These are phyloP conservation scores for Microctenopoma lineatum DNA, from an alignment of 2,797 vertebrate genomes.

Conservation along the genomic window DNA sequence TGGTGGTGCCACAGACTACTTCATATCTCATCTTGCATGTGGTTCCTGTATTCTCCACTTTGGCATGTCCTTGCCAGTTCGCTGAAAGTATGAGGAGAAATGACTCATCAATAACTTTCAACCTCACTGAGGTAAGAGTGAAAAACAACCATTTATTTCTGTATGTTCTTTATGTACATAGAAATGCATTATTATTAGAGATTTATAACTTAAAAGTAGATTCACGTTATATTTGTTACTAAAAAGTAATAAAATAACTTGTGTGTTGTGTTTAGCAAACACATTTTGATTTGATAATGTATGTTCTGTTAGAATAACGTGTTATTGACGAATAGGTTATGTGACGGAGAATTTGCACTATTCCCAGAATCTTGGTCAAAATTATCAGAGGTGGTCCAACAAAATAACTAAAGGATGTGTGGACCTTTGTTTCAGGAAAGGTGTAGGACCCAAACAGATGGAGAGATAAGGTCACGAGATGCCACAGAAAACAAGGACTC, in stretches of 20 bases:
- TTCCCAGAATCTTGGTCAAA: neutral
- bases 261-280: neutral
- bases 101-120: slow-evolving; percentile 72
- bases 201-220: no score
- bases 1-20: slow-evolving; percentile 30
- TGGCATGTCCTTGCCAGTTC: slow-evolving; percentile 61
- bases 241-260: neutral
- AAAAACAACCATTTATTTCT: neutral
- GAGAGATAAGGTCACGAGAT: slow-evolving; percentile 64
- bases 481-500: slow-evolving; percentile 49
- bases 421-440: slow-evolving; percentile 46
- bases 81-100: slow-evolving; percentile 65
- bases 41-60: slow-evolving; percentile 55
- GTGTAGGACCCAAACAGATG: slow-evolving; percentile 48
- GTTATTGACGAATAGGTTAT: no score
- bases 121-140: slow-evolving; percentile 74
- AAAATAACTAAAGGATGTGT: slow-evolving; percentile 11
- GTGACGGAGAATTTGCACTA: no score
- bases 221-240: neutral
- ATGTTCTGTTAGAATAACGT: no score
- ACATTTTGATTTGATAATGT: neutral
- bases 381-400: slow-evolving; percentile 5
- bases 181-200: neutral
- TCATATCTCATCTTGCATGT: slow-evolving; percentile 67
- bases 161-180: neutral